Base-by-base conservation (phyloP, 1,140 invertebrate genomes). In the Archivesica marissinica region DNA sequence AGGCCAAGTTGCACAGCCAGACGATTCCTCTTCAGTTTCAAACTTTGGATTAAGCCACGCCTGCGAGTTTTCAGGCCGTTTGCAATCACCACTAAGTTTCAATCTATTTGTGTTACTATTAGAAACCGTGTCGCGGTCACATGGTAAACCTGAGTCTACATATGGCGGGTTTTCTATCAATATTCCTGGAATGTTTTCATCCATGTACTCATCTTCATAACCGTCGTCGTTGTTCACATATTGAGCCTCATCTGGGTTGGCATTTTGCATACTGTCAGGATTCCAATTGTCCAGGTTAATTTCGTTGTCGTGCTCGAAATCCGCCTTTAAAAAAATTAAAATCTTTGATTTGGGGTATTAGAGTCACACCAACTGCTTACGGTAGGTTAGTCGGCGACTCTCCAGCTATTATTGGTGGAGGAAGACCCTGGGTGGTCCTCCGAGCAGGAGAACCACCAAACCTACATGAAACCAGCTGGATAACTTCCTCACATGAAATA, bases 11-110 rank as follows among this genome's bases (percentile, higher is more conserved):
- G 44, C 15, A 30, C 78, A 81, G 20, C 23, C 28, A 11, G 41
- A 30, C 39, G 78, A 35, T 38, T 81, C 59, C 39, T 70, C 47
- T 30, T 81, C 39, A 33, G 30, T 1, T 50, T 81, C 41, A n/a
- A 81, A 81, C 23, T 81, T 81, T 68, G 78, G 66, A 35, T 72
- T 74, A 38, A 74, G 23, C 79, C 79, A 82, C 4, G 79, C 47
- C 79, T 41, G 44, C 64, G 47, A 59, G 47, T 56, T 25, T 39
- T 41, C 28, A 35, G 30, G 25, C 11, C 50, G 23, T 25, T n/a
- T 23, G 38, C 38, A 28, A 33, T 28, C 56, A 39, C 74, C 74
- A 39, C 35, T 77, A 64, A 64, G 38, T 64, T 72, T 72, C 20
- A 72, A 41, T 33, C n/a, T 44, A 28, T 35, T 59, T n/a, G 28